Evolutionary conservation across 92 coral and sea anemone genomes (phyloP), one percentile per base, ranked within the genome.

Genomic region (Pocillopora grandis): DNA sequence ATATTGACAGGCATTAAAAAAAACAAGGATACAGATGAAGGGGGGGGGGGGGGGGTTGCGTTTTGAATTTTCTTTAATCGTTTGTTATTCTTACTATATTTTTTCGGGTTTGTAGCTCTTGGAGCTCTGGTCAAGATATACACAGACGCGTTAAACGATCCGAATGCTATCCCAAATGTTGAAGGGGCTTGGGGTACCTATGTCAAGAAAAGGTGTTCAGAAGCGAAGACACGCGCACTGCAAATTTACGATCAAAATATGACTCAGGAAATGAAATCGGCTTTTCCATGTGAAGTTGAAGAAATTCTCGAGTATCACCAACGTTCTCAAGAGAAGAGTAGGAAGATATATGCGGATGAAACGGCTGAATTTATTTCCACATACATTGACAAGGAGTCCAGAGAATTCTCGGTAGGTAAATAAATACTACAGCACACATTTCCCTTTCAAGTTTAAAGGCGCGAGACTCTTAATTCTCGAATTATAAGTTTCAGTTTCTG

Each of bases 121-220:
- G 94, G 85, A 37, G 75, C 92, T 3, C 76, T 91, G 80, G 86
- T 88, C 16, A 86, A 88, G 31, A 37, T 80, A 18, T 91, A 91
- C 65, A 87, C 88, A 37, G 75, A 85, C 13, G 91, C 94, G 2
- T 75, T 91, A 56, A 91, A 91, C 87, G 79, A 80, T 9, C 94
- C 94, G 5, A 87, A 84, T 27, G 88, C 89, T 9, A 87, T 91
- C 20, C 94, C 94, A 8, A 87, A 84, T 36, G 67, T 91, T 20
- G 88, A 88, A 76, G 81, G 74, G 42, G 85, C 91, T 52, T 91
- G 94, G 94, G 87, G 76, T 21, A 66, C 91, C 9, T 91, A 63
- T 68, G 72, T 87, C 35, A 79, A 76, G 48, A 71, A 60, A 76
- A 87, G 75, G 64, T 87, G 90, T 60, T n/a, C 90, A 12, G 81